Conservation (phyloP, 2,797 vertebrate species). For the Oryzias sinensis region DNA sequence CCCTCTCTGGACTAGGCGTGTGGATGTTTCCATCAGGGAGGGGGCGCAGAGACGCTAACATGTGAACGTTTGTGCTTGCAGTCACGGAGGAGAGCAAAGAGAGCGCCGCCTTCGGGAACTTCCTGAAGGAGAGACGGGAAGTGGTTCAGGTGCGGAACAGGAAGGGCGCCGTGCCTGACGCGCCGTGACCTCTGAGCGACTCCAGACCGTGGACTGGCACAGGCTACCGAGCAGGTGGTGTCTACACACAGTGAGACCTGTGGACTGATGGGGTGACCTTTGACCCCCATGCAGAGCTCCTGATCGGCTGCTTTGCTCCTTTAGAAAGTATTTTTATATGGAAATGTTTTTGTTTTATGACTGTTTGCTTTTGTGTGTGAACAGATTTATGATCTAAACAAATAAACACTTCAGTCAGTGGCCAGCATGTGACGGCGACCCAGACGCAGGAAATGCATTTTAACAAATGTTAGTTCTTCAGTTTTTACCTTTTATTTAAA, state of each 20-base stretch:
- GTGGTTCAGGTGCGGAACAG: constrained; percentile 79
- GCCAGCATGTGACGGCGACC: no score
- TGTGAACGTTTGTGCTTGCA: constrained; percentile 35
- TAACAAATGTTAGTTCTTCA: no score
- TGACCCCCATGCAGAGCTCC: constrained; percentile 4
- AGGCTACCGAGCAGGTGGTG: constrained; percentile 20
- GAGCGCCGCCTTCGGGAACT: constrained; percentile 84
- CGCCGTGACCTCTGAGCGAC: constrained; percentile 22
- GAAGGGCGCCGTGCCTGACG: constrained; percentile 39
- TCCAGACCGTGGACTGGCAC: no score
- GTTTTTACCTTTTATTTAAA: no score
- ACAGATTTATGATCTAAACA: constrained; percentile 1
- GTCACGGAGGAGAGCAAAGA: constrained; percentile 90
- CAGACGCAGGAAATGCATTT: no score
- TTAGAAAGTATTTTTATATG: constrained; percentile 50
- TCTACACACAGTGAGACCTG: not conserved
- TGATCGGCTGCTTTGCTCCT: constrained; percentile 9
- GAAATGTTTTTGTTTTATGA: not conserved
- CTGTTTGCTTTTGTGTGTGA: constrained; percentile 18
- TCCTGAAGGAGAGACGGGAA: constrained; percentile 82
- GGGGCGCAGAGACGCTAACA: not conserved
- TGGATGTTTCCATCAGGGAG: no score
- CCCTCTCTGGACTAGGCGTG: no score
- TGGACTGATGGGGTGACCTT: constrained; percentile 23
- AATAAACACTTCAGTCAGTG: constrained; percentile 25